Evolutionary conservation across 2,888 invertebrate genomes (phyloP), one percentile per base, ranked within the genome.

Genomic region (Epirrita christyi): DNA sequence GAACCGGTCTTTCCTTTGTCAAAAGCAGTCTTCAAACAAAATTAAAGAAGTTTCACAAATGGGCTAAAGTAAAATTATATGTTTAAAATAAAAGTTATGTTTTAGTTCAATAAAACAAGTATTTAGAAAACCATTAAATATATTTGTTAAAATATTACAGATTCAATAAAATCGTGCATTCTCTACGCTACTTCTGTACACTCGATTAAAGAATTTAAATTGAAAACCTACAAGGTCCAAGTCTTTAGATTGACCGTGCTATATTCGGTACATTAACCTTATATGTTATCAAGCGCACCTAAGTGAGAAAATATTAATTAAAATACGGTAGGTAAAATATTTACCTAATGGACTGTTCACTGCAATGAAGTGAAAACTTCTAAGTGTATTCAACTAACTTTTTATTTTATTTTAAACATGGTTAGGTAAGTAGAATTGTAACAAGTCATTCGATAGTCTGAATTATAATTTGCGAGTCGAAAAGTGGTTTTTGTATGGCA

Each of bases 71-170:
- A n/a, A n/a, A n/a, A n/a, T n/a, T n/a, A n/a, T n/a, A n/a, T n/a
- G n/a, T n/a, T n/a, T n/a, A n/a, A n/a, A n/a, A n/a, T n/a, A n/a
- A n/a, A n/a, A n/a, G n/a, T n/a, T n/a, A n/a, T n/a, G n/a, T n/a
- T n/a, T n/a, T n/a, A n/a, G 21, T 40, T 32, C 7, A 61, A 61
- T 61, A 61, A 74, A 72, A 75, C 65, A 48, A 45, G n/a, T n/a
- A 53, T 59, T 70, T 72, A 83, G 81, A 86, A 90, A 90, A 88
- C 87, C 55, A 88, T 88, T 86, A 88, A 88, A 89, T 90, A 89
- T 91, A 89, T 91, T 89, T 88, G 88, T 89, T 91, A 88, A 87
- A 88, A 88, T 88, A 88, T 88, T 89, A 90, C 86, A 87, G 88
- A 89, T 88, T 89, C 88, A 86, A 89, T 90, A 88, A 88, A 86